phyloP scores from a whole-genome alignment of 2,888 invertebrate species.

The Halocaridina rubra region DNA sequence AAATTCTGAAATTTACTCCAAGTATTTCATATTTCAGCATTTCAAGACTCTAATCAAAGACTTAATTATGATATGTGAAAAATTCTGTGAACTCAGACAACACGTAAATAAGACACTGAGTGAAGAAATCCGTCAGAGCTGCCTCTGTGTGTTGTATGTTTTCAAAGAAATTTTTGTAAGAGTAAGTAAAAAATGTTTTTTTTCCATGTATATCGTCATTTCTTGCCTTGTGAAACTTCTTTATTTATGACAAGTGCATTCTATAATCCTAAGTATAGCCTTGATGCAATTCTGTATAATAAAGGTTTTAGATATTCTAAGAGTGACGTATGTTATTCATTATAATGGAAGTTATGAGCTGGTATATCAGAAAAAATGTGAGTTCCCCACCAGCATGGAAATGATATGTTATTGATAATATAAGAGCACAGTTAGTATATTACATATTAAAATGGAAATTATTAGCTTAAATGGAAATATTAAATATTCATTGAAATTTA shows the following conservation, averaged over 20 bases:
- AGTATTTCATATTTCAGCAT: slow-evolving; percentile 19
- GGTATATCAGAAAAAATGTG: background rate
- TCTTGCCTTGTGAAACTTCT: background rate
- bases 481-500: too few relatives aligned
- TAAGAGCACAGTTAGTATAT: background rate
- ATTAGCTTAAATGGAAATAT: too few relatives aligned
- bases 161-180: slow-evolving; percentile 24
- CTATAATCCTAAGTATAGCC: too few relatives aligned
- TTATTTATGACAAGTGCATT: too few relatives aligned
- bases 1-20: background rate
- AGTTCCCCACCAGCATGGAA: too few relatives aligned
- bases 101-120: slow-evolving; percentile 5
- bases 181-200: background rate
- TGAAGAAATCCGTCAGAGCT: slow-evolving; percentile 35
- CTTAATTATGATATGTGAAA: slow-evolving; percentile 19
- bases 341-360: background rate
- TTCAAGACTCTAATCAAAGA: slow-evolving; percentile 37
- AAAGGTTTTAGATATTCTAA: too few relatives aligned
- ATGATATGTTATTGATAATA: background rate
- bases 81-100: slow-evolving; percentile 26
- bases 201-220: background rate
- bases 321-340: background rate
- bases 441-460: background rate
- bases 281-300: too few relatives aligned
- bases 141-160: slow-evolving; percentile 14